Conservation (phyloP, 2,113 vertebrate species). For the Pedetes capensis region DNA sequence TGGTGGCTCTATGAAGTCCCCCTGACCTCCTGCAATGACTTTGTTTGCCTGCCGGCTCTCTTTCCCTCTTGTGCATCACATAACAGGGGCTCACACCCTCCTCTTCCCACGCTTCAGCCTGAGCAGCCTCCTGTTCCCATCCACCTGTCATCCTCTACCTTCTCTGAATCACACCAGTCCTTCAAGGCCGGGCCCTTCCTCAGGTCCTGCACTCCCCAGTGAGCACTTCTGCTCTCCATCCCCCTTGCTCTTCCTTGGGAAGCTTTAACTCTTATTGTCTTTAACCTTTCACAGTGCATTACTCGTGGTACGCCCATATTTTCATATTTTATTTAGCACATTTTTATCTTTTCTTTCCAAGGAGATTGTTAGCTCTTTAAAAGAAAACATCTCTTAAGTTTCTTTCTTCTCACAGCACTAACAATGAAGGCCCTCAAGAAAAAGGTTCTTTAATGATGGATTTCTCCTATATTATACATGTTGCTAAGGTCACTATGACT, state of each 20-base stretch:
- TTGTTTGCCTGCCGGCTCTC: not conserved
- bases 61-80: not conserved
- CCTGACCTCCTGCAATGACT: not conserved
- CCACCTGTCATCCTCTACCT: not conserved
- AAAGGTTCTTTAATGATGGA: not conserved
- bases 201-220: too few species aligned
- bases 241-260: not conserved
- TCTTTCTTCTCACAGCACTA: not conserved
- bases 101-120: not conserved
- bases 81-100: not conserved
- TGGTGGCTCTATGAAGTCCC: too few species aligned
- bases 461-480: not conserved
- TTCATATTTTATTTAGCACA: not conserved
- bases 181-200: not conserved
- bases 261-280: not conserved
- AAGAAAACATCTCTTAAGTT: not conserved
- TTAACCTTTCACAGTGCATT: not conserved
- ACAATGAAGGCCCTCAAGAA: not conserved
- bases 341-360: not conserved
- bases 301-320: not conserved
- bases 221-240: not conserved
- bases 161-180: not conserved
- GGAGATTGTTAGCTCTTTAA: not conserved
- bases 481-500: not conserved
- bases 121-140: not conserved